Conservation (phyloP, 1,140 invertebrate species). For the Zaprionus vittiger region DNA sequence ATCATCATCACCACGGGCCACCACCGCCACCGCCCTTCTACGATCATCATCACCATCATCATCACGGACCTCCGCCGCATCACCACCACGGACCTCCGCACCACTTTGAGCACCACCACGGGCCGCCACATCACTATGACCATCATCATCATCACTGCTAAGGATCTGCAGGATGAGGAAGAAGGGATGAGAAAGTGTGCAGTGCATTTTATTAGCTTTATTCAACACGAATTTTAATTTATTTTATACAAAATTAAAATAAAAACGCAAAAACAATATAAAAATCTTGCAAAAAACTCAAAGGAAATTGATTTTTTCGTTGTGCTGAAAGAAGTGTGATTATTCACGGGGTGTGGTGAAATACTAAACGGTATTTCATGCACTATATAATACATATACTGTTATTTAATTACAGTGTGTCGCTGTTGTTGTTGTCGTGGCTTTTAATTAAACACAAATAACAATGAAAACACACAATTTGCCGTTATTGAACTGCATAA, state of each 20-base stretch:
- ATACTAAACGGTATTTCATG: background rate
- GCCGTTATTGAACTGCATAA: background rate
- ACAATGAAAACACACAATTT: background rate
- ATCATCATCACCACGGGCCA: constrained; percentile 42
- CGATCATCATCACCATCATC: constrained; percentile 45
- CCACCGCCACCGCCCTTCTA: constrained; percentile 28
- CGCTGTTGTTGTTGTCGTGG: background rate
- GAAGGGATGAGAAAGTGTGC: background rate
- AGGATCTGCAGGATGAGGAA: background rate
- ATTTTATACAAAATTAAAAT: constrained; percentile 25
- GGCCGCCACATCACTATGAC: constrained; percentile 36
- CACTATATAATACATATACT: background rate
- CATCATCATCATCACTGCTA: constrained; percentile 36
- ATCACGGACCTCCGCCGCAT: constrained; percentile 40
- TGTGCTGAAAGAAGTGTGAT: background rate
- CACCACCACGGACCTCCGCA: constrained; percentile 30
- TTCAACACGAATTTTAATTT: constrained; percentile 59
- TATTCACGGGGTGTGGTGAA: background rate
- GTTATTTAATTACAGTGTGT: background rate
- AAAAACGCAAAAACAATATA: constrained; percentile 9
- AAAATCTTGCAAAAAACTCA: background rate
- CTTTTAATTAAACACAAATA: constrained; percentile 3
- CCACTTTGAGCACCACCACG: constrained; percentile 57
- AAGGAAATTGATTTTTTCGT: background rate
- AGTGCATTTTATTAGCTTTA: constrained; percentile 27